These are phyloP conservation scores for Megamerina dolium DNA, from an alignment of 2,888 invertebrate species.

Conservation along the genomic window DNA sequence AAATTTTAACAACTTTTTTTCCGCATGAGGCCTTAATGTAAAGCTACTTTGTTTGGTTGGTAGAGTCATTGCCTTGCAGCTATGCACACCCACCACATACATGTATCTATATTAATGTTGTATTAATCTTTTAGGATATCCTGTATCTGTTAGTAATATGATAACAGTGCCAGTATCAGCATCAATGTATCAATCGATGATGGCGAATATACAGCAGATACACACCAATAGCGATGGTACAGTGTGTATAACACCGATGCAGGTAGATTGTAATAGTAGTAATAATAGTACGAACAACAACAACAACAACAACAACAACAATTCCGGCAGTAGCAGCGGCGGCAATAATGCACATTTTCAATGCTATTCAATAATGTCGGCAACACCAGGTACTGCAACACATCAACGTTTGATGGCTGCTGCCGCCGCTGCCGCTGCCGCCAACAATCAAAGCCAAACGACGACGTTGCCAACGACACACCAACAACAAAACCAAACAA, in stretches of 20 bases:
- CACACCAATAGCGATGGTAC: slow-evolving; percentile 69
- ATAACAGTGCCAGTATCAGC: slow-evolving; percentile 92
- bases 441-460: slow-evolving; percentile 5
- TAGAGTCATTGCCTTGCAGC: no score
- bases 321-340: slow-evolving; percentile 14
- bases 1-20: no score
- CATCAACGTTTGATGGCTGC: slow-evolving; percentile 20
- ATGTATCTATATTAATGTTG: no score
- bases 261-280: slow-evolving; percentile 56
- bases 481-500: slow-evolving; percentile 8
- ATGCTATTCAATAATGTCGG: slow-evolving; percentile 28
- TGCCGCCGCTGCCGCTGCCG: slow-evolving; percentile 3
- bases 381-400: slow-evolving; percentile 14
- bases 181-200: slow-evolving; percentile 94
- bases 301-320: slow-evolving; percentile 16
- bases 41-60: no score
- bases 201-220: slow-evolving; percentile 79
- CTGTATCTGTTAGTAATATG: slow-evolving; percentile 84
- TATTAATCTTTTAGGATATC: slow-evolving; percentile 51
- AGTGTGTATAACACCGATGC: slow-evolving; percentile 78
- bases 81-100: no score
- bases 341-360: no score
- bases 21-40: no score
- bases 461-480: slow-evolving; percentile 1
- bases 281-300: slow-evolving; percentile 24